Evolutionary conservation across 2,797 vertebrate species (phyloP).

Genomic region (Iguana delicatissima): DNA sequence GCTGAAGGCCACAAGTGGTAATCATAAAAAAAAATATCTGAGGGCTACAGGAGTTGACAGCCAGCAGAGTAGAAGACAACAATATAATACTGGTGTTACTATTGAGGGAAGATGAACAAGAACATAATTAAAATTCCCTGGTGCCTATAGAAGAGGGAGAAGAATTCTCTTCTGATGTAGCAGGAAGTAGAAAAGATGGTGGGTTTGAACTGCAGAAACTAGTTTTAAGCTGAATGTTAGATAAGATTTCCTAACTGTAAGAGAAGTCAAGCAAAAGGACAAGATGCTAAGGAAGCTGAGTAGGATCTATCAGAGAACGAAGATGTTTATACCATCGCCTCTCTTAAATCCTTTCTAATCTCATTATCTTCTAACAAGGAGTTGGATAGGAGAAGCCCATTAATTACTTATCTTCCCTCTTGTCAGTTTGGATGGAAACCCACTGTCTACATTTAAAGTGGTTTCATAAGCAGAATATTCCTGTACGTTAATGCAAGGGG

Average conservation of each 20-base stretch:
- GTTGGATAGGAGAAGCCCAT: not conserved
- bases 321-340: not conserved
- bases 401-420: not conserved
- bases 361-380: not conserved
- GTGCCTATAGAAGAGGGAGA: not conserved
- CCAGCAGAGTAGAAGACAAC: not conserved
- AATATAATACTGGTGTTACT: not conserved
- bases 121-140: not conserved
- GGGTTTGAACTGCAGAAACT: constrained; percentile 3
- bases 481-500: too few species aligned
- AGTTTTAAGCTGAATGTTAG: not conserved
- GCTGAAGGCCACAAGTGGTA: not conserved
- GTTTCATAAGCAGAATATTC: not conserved
- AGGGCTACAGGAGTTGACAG: not conserved
- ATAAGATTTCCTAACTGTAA: not conserved
- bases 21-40: not conserved
- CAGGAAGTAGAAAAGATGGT: not conserved
- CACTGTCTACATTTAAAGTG: not conserved
- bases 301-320: not conserved
- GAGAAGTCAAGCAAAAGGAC: not conserved
- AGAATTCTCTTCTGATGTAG: not conserved
- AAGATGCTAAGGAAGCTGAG: constrained; percentile 1
- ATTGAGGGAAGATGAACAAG: not conserved
- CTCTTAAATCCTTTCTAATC: too few species aligned
- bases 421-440: not conserved